Evolutionary conservation across 2,888 invertebrate genomes (phyloP), one percentile per base, ranked within the genome.

Genomic region (Leptinotarsa juncta): DNA sequence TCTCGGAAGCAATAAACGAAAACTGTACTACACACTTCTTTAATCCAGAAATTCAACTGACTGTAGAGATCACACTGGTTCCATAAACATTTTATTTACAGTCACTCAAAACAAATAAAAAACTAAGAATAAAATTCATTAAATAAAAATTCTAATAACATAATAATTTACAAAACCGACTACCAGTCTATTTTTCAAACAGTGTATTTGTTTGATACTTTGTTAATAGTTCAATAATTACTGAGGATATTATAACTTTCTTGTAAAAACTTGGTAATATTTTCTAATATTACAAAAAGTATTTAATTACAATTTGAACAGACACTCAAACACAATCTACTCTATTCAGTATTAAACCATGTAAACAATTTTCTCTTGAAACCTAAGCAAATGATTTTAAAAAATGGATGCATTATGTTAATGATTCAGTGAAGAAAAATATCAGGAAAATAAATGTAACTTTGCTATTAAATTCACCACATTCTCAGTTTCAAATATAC

Each of bases 21-120:
- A n/a, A 57, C 4, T 14, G 12, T 18, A 18, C 57, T 57, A 14
- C 18, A 57, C 18, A 20, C 18, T 57, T 18, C 57, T 57, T 57
- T 57, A 57, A 57, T 57, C 18, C 57, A 20, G 57, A 57, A 57
- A 18, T 20, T 18, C 4, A 16, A n/a, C 12, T 20, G 57, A 57
- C 18, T 57, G 57, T 3, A 57, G n/a, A 51, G 18, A 57, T 57
- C 57, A 57, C 5, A 53, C 26, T 26, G 16, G 51, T 76, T 76
- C 75, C 76, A 78, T 78, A 77, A 79, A 78, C 77, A 79, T 80
- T 80, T 78, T 80, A 79, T 78, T 80, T 80, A 78, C 78, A 80
- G 75, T 77, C 75, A 77, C 16, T 57, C 16, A 78, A 79, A 76
- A 78, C 73, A 62, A 70, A 71, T 70, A 71, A 71, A 77, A 57